Evolutionary conservation across 2,797 vertebrate species (phyloP).

Genomic region (Lycodopsis pacificus): DNA sequence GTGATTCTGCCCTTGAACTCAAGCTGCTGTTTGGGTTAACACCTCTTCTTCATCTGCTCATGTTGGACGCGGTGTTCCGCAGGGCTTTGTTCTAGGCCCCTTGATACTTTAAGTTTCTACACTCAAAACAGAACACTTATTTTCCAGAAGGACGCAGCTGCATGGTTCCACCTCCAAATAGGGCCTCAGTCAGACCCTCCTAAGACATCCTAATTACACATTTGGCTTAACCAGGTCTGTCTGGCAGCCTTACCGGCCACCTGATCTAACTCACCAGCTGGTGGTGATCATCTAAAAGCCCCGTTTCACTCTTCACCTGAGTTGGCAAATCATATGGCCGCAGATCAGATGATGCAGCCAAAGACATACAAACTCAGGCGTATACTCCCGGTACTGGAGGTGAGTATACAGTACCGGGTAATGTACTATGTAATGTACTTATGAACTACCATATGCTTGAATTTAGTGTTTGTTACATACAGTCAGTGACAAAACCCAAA

Average conservation of each 20-base stretch:
- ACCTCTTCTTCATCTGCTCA: not conserved
- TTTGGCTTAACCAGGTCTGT: constrained; percentile 20
- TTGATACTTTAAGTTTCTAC: not conserved
- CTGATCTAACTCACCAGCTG: constrained; percentile 17
- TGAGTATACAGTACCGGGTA: not conserved
- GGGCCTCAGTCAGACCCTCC: not conserved
- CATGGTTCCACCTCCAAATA: constrained; percentile 6
- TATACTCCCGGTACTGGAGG: too few relatives aligned
- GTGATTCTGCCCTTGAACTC: not conserved
- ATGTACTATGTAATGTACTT: not conserved
- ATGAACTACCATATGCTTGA: not conserved
- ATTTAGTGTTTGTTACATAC: not conserved
- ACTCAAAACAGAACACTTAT: not conserved
- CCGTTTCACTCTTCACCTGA: not conserved
- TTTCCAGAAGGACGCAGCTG: constrained; percentile 17
- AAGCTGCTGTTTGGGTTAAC: not conserved
- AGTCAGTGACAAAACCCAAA: not conserved
- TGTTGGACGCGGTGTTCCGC: constrained; percentile 9
- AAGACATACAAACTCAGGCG: constrained; percentile 5
- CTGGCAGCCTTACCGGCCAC: constrained; percentile 24
- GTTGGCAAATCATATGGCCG: not conserved
- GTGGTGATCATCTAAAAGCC: constrained; percentile 19
- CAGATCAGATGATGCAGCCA: not conserved
- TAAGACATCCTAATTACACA: constrained; percentile 5
- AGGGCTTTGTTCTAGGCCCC: constrained; percentile 4